A percentile compares a stretch with the other conserved stretches of the same genome.
Evolutionary conservation across 1,140 invertebrate genomes (phyloP).

Genomic region (Diabrotica undecimpunctata): DNA sequence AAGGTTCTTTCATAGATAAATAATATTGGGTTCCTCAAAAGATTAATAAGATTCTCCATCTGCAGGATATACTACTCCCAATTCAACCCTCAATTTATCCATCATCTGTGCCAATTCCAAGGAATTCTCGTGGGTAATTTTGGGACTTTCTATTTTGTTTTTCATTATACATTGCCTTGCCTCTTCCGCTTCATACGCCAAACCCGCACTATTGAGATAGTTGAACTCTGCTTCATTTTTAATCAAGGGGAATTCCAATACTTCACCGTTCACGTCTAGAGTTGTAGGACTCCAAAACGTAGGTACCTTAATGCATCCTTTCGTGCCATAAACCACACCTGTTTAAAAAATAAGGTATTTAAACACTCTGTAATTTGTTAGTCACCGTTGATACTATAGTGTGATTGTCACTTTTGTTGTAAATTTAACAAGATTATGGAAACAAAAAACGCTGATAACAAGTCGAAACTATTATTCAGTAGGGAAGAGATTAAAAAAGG

Average conservation of each 20-base stretch:
- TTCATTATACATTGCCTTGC: slow-evolving; percentile 62
- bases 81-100: slow-evolving; percentile 62
- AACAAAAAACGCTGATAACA: no score
- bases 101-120: slow-evolving; percentile 60
- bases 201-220: slow-evolving; percentile 60
- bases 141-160: slow-evolving; percentile 61
- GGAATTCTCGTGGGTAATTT: slow-evolving; percentile 58
- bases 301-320: slow-evolving; percentile 62
- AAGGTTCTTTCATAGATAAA: no score
- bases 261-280: slow-evolving; percentile 21
- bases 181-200: slow-evolving; percentile 72
- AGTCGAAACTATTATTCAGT: no score
- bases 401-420: no score
- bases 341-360: not conserved
- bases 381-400: no score
- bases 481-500: no score
- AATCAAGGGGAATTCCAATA: slow-evolving; percentile 20
- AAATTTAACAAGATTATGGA: no score
- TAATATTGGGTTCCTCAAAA: no score
- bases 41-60: slow-evolving; percentile 41
- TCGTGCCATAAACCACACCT: slow-evolving; percentile 60
- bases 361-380: no score
- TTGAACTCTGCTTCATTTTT: slow-evolving; percentile 53
- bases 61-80: slow-evolving; percentile 61
- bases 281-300: slow-evolving; percentile 53